Evolutionary conservation across 1,140 invertebrate genomes (phyloP).

Genomic region (Varroa destructor): DNA sequence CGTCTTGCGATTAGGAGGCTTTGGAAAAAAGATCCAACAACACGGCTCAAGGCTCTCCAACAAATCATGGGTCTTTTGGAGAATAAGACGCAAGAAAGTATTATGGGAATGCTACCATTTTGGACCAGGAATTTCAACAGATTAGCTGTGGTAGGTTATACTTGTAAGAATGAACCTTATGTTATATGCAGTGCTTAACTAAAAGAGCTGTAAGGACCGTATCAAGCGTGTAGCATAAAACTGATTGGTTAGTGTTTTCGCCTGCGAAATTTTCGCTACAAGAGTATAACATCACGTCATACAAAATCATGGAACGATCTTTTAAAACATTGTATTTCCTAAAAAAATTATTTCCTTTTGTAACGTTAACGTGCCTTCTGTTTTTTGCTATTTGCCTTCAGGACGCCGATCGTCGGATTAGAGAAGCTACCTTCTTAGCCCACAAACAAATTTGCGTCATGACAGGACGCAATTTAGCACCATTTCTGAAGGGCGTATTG

Average conservation of each 20-base stretch:
- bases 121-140: constrained; percentile 20
- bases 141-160: constrained; percentile 4
- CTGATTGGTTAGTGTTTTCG: too few relatives aligned
- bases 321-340: too few relatives aligned
- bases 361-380: too few relatives aligned
- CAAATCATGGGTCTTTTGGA: neutral
- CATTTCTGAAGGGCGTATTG: neutral
- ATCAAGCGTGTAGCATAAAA: too few relatives aligned
- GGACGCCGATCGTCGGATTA: constrained; percentile 12
- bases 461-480: neutral
- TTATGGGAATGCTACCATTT: constrained; percentile 17
- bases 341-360: too few relatives aligned
- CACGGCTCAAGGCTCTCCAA: constrained; percentile 6
- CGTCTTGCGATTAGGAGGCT: neutral
- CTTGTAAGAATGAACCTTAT: neutral
- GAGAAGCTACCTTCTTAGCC: constrained; percentile 5
- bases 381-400: neutral
- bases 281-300: too few relatives aligned
- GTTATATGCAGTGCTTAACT: too few relatives aligned
- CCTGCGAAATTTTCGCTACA: too few relatives aligned
- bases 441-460: neutral
- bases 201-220: too few relatives aligned
- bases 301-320: too few relatives aligned
- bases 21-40: constrained; percentile 6
- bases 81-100: neutral